Conservation (phyloP, 2,888 invertebrate genomes). For the Ophion ventricosus region DNA sequence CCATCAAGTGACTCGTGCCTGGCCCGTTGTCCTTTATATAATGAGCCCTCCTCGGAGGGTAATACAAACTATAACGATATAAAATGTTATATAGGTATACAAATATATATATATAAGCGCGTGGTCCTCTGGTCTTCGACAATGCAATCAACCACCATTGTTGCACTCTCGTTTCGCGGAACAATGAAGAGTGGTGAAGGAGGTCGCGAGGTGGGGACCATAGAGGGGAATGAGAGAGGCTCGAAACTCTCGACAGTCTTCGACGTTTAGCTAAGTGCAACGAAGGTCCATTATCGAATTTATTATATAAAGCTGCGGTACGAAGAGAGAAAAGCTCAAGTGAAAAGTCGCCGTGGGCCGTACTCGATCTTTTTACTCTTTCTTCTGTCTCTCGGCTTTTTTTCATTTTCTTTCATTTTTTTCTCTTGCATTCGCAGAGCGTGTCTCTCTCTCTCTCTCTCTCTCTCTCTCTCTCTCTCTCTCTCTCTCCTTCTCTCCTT, state of each 20-base stretch:
- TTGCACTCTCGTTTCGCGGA: slow-evolving; percentile 60
- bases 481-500: background rate
- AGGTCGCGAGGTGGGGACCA: background rate
- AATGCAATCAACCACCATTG: slow-evolving; percentile 74
- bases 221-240: slow-evolving; percentile 7
- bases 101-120: slow-evolving; percentile 28
- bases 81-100: slow-evolving; percentile 21
- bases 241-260: slow-evolving; percentile 51
- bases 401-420: no score
- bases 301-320: slow-evolving; percentile 60
- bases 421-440: slow-evolving; percentile 19
- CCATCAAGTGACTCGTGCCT: slow-evolving; percentile 61
- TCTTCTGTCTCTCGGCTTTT: background rate
- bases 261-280: slow-evolving; percentile 70
- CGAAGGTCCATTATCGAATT: slow-evolving; percentile 67
- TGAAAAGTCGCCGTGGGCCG: slow-evolving; percentile 33
- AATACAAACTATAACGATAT: slow-evolving; percentile 55
- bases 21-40: slow-evolving; percentile 43
- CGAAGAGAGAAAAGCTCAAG: slow-evolving; percentile 49
- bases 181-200: slow-evolving; percentile 45
- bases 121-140: slow-evolving; percentile 58
- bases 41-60: slow-evolving; percentile 51
- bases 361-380: slow-evolving; percentile 42
- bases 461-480: slow-evolving; percentile 31
- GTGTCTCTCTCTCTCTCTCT: background rate